These are phyloP conservation scores for Manis pentadactyla DNA, from an alignment of 2,797 vertebrate genomes.

Conservation along the genomic window DNA sequence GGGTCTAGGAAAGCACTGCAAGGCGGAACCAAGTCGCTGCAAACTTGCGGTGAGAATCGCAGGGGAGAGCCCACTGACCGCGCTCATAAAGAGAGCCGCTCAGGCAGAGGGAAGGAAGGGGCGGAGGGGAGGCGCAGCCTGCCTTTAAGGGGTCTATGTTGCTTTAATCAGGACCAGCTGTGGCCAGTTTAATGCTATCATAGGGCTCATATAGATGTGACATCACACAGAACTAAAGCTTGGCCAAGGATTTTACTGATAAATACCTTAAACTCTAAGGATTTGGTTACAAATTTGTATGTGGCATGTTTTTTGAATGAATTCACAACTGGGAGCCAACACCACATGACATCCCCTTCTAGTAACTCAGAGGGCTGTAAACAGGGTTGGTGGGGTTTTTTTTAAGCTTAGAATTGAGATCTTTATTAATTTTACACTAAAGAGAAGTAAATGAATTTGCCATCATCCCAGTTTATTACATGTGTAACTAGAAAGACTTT, in stretches of 20 bases:
- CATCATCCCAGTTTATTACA: conserved; percentile 79
- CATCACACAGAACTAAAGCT: conserved; percentile 82
- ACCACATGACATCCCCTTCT: conserved; percentile 63
- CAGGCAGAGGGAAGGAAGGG: background rate
- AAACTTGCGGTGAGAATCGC: background rate
- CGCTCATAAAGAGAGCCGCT: conserved; percentile 57
- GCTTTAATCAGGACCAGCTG: conserved; percentile 85
- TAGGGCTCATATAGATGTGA: conserved; percentile 84
- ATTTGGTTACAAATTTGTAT: conserved; percentile 83
- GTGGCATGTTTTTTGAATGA: conserved; percentile 78
- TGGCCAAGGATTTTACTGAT: conserved; percentile 83
- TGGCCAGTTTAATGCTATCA: conserved; percentile 82
- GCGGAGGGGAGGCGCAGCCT: conserved; percentile 51
- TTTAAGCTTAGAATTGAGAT: conserved; percentile 79
- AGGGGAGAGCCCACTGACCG: background rate
- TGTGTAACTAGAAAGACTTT: conserved; percentile 78
- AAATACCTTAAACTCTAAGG: conserved; percentile 82
- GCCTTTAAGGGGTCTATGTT: conserved; percentile 66
- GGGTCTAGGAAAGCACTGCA: background rate
- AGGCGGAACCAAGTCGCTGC: background rate
- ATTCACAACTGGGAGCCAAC: conserved; percentile 73
- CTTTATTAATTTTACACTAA: conserved; percentile 77
- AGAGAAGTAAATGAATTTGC: conserved; percentile 75
- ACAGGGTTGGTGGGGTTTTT: conserved; percentile 48
- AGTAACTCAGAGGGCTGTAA: conserved; percentile 71